Base-by-base conservation (phyloP, 2,797 vertebrate species). In the Peromyscus melanophrys region DNA sequence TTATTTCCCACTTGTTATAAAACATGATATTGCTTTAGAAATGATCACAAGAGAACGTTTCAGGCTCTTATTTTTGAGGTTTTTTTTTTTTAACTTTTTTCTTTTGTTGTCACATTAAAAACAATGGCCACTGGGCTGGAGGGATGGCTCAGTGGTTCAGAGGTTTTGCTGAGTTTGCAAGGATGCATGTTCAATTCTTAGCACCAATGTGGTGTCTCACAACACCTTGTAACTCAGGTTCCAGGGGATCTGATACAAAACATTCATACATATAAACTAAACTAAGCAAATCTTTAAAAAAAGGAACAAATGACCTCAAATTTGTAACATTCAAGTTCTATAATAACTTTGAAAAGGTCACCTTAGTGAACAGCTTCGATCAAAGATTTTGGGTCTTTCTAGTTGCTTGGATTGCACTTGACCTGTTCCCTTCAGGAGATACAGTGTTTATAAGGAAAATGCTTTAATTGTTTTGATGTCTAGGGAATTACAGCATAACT, bases 11-110 rank as follows among this genome's bases (percentile, higher is more conserved):
- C 31, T 87, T 80, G 4, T 61, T 83, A 9, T 31, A 61, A 78
- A 46, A 77, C 13, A 31, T 31, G 5, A 5, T 85, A n/a, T 19
- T 97, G 29, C 25, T 65, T 96, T 92, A 75, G 34, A 95, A 96
- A 86, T 67, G 0, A 65, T 65, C 65, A 7, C 43, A 87, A 80
- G 46, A 77, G 69, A 81, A 75, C 13, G 80, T 40, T 1, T 46
- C 82, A 40, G 40, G 6, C 0, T 59, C 12, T 2, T 19, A 57
- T 2, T 78, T 84, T 46, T 73, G 29, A 59, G 17, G 7, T 5
- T 19, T 27, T 29, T 4, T 82, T 25, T 27, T 49, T 34, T 6
- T 10, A 25, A 43, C 9, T 11, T 6, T 34, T 46, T 85, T 13
- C 2, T 25, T n/a, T 52, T n/a, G 12, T 69, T 27, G 12, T 27